Evolutionary conservation across 2,113 vertebrate genomes (phyloP).

Genomic region (Talpa occidentalis): DNA sequence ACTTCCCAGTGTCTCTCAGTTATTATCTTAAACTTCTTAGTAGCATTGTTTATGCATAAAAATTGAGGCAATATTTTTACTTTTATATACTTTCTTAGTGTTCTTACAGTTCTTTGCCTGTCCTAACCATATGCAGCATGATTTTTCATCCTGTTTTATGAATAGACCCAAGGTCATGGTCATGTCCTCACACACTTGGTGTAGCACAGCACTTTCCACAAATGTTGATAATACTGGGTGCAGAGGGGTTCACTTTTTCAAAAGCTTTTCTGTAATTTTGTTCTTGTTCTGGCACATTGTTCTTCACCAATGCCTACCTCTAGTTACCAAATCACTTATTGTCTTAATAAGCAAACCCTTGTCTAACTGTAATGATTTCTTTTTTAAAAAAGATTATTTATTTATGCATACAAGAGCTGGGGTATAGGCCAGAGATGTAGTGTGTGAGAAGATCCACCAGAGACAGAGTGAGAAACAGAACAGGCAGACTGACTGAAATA

Average conservation of each 20-base stretch:
- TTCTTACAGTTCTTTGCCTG: background rate
- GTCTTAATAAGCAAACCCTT: background rate
- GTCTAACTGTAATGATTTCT: background rate
- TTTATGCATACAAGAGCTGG: too few species aligned
- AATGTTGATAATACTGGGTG: background rate
- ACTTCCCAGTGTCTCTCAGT: background rate
- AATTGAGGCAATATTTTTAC: background rate
- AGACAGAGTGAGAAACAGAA: too few species aligned
- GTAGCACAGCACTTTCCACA: rapidly evolving
- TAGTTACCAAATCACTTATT: background rate
- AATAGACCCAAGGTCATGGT: background rate
- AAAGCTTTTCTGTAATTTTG: background rate
- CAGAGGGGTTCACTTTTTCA: background rate
- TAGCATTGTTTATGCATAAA: background rate
- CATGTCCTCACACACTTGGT: background rate
- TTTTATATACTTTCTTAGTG: background rate
- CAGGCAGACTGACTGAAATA: too few species aligned
- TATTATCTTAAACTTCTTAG: background rate
- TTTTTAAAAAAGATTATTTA: too few species aligned
- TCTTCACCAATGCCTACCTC: background rate
- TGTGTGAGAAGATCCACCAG: too few species aligned
- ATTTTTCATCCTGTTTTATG: background rate
- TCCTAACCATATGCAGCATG: background rate
- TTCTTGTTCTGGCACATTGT: background rate
- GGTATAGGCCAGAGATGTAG: too few species aligned